These are phyloP conservation scores for Crenichthys baileyi DNA, from an alignment of 2,797 vertebrate species.

Conservation along the genomic window DNA sequence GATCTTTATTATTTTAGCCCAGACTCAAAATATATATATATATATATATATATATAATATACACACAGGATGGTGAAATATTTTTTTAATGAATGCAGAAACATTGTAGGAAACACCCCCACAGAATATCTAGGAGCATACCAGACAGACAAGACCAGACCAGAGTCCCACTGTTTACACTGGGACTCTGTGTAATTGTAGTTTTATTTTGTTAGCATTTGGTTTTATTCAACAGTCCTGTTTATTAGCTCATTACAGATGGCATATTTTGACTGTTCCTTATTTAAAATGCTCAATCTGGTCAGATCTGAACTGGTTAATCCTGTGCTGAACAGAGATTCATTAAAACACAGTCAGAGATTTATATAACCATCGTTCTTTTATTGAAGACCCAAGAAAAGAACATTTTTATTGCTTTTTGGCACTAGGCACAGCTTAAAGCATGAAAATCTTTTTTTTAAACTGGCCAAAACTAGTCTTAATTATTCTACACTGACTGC, in stretches of 20 bases:
- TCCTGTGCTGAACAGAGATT: not conserved
- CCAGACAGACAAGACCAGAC: not conserved
- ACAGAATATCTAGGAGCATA: not conserved
- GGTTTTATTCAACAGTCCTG: too few species aligned
- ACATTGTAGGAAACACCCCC: not conserved
- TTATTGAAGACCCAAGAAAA: not conserved
- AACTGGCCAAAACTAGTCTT: too few species aligned
- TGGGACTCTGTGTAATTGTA: too few species aligned
- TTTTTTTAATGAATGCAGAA: not conserved
- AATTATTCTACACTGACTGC: too few species aligned
- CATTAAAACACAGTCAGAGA: not conserved
- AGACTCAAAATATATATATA: not conserved
- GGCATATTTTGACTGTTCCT: too few species aligned
- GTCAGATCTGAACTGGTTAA: not conserved
- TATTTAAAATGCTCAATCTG: not conserved
- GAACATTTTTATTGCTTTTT: not conserved
- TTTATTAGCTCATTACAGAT: too few species aligned
- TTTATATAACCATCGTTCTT: not conserved
- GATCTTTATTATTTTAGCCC: not conserved
- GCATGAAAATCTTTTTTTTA: too few species aligned
- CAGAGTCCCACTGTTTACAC: not conserved
- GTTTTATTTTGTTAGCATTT: too few species aligned
- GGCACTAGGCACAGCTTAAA: not conserved
- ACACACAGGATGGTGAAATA: not conserved
- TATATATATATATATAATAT: too few species aligned